Evolutionary conservation across 92 coral and sea anemone genomes (phyloP).

Genomic region (Paramuricea clavata): DNA sequence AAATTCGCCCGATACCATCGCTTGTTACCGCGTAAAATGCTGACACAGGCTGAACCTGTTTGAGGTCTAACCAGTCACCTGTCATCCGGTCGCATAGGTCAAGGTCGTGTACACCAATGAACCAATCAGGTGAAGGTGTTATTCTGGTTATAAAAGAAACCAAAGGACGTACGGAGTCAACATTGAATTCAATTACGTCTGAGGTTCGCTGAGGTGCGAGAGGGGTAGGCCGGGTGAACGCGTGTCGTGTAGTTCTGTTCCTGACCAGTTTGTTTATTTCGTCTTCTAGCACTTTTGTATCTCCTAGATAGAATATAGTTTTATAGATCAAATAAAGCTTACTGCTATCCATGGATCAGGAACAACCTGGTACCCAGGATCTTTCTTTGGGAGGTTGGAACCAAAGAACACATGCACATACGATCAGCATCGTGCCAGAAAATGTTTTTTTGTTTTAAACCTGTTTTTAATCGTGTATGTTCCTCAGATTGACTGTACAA

Average conservation of each 20-base stretch:
- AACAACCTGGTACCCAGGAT: not conserved
- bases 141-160: slow-evolving; percentile 14
- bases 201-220: not conserved
- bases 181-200: not conserved
- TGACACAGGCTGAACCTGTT: not conserved
- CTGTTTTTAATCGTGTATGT: too few relatives aligned
- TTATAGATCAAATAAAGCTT: not conserved
- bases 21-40: slow-evolving; percentile 28
- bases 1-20: not conserved
- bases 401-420: too few relatives aligned
- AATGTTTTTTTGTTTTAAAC: too few relatives aligned
- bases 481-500: too few relatives aligned
- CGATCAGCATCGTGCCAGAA: too few relatives aligned
- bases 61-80: not conserved
- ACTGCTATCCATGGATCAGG: not conserved
- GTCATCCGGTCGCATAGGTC: not conserved
- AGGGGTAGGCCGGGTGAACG: not conserved
- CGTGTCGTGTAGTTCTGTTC: slow-evolving; percentile 2
- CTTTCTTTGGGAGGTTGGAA: too few relatives aligned
- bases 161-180: slow-evolving; percentile 18
- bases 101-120: slow-evolving; percentile 31
- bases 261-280: not conserved
- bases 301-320: not conserved
- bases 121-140: slow-evolving; percentile 38
- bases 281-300: not conserved